Base-by-base conservation (phyloP, 2,797 vertebrate genomes). In the Calcarius lapponicus region DNA sequence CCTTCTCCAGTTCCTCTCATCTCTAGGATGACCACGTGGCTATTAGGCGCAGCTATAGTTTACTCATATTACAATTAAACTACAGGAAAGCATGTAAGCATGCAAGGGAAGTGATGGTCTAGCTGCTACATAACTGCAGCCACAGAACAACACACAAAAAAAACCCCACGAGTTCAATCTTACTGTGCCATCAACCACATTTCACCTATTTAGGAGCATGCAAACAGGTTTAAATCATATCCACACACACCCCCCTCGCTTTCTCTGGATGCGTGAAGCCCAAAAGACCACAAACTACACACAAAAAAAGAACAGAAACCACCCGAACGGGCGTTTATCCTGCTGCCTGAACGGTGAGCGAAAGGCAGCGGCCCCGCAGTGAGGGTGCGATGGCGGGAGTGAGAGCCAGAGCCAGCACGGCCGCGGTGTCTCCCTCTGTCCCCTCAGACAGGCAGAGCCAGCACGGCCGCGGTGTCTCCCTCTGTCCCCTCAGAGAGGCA, bases 71-170 rank as follows among this genome's bases (percentile, higher is more conserved):
- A 93, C 94, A 92, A 88, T 94, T 91, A 92, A 96, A 95, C 92
- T 91, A 90, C 93, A 95, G 96, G 91, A 93, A 96, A 92, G 96
- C 93, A 88, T 84, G 92, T 79, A 90, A 80, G 92, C 92, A 92
- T 88, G 92, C 92, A 86, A 66, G 86, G 86, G 92, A 95, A 96
- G 83, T 94, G 83, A 94, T 93, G 88, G 92, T 88, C 90, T 81
- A 92, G 92, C 88, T 95, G 92, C 95, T 96, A 79, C 86, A 31
- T 38, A 95, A 90, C 88, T 87, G 92, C 5, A 12, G 88, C 67
- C 92, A 93, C 83, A 82, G 36, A 95, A 92, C 60, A 88, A 31
- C 65, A 69, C 76, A 60, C 18, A 76, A 25, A 75, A 67, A 67
- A 66, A 38, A 0, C 1, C 28, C 61, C 36, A 9, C 18, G 17